Evolutionary conservation across 2,888 invertebrate species (phyloP).

Genomic region (Plutella xylostella): DNA sequence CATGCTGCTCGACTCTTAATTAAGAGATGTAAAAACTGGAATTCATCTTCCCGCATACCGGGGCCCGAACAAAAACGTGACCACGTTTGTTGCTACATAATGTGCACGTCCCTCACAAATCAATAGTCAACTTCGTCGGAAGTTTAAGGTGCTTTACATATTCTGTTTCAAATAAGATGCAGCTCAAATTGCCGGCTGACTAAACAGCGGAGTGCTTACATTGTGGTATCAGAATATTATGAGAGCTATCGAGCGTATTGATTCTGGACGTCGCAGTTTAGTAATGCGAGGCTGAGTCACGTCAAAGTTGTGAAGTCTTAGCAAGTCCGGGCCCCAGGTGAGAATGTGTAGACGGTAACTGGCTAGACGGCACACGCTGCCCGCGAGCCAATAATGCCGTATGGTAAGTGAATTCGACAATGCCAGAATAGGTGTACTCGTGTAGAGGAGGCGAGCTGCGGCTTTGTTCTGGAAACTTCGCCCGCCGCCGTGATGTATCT

Average conservation of each 20-base stretch:
- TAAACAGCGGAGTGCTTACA: not conserved
- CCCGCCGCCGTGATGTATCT: slow-evolving; percentile 48
- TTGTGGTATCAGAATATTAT: slow-evolving; percentile 1
- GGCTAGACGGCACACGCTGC: slow-evolving; percentile 46
- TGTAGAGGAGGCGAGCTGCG: slow-evolving; percentile 48
- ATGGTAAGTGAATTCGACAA: slow-evolving; percentile 59
- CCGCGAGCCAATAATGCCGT: slow-evolving; percentile 53
- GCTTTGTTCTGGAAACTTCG: slow-evolving; percentile 59
- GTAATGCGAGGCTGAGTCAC: slow-evolving; percentile 45
- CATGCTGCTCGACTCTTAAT: slow-evolving; percentile 46
- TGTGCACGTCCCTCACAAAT: not conserved
- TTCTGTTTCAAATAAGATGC: too few species aligned
- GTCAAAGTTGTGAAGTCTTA: slow-evolving; percentile 66
- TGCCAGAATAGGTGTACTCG: slow-evolving; percentile 37
- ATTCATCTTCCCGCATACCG: slow-evolving; percentile 13
- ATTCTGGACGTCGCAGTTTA: slow-evolving; percentile 38
- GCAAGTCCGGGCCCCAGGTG: slow-evolving; percentile 62
- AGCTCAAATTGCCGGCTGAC: not conserved
- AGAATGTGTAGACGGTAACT: slow-evolving; percentile 67
- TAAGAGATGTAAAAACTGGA: slow-evolving; percentile 47
- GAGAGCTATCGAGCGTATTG: slow-evolving; percentile 24
- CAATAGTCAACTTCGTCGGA: not conserved
- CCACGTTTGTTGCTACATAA: not conserved
- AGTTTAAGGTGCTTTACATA: not conserved
- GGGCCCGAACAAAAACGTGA: not conserved